phyloP scores from a whole-genome alignment of 2,797 vertebrate species.

The Epinephelus malabaricus region DNA sequence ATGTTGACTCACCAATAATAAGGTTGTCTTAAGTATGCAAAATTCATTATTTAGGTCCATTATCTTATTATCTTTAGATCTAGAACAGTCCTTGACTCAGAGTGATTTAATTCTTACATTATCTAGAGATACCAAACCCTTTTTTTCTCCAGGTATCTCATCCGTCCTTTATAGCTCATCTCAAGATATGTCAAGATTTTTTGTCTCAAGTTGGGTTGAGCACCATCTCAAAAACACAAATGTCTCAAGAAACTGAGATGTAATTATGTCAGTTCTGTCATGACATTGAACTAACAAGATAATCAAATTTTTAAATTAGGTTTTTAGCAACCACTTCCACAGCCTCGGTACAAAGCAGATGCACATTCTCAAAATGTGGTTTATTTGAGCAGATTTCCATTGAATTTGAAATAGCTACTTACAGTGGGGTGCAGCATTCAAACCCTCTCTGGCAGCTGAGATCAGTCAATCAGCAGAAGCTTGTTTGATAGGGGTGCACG shows the following conservation, averaged over 20 bases:
- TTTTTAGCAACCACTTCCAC: background rate
- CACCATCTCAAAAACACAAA: background rate
- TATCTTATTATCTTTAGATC: background rate
- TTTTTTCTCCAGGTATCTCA: background rate
- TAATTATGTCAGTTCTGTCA: background rate
- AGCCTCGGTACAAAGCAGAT: background rate
- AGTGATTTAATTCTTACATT: background rate
- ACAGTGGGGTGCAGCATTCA: slow-evolving; percentile 6
- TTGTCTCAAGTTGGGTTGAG: background rate
- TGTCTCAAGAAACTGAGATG: background rate
- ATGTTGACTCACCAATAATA: too few relatives aligned
- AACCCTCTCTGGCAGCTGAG: slow-evolving; percentile 28
- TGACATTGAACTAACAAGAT: background rate
- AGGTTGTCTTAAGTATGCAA: too few relatives aligned
- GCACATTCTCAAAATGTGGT: background rate
- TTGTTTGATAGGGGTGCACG: slow-evolving; percentile 32
- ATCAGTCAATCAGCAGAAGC: slow-evolving; percentile 45
- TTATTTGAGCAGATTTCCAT: slow-evolving; percentile 13
- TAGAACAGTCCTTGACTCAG: background rate
- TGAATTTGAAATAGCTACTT: background rate
- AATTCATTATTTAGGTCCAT: too few relatives aligned
- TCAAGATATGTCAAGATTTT: background rate
- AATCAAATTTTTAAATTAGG: background rate
- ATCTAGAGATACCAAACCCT: background rate
- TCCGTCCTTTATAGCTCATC: background rate